Conservation (phyloP, 2,888 invertebrate species). For the Cordylochernes scorpioides region DNA sequence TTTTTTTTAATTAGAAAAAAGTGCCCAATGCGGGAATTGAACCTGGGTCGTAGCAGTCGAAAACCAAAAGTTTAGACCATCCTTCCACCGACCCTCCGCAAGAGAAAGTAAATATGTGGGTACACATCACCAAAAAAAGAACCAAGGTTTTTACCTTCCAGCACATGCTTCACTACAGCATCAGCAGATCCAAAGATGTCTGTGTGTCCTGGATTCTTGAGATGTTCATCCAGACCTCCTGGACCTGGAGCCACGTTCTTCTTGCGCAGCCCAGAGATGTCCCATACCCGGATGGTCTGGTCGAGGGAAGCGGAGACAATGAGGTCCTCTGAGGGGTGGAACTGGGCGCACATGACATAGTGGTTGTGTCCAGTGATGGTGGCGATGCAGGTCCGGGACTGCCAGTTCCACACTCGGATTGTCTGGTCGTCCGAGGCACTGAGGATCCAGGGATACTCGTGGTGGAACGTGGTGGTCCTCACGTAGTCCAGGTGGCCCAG, state of each 20-base stretch:
- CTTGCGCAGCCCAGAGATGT: conserved; percentile 76
- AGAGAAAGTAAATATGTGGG: too few species aligned
- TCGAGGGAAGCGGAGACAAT: conserved; percentile 91
- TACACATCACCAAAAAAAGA: too few species aligned
- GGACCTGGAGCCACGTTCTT: conserved; percentile 94
- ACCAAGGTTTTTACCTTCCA: conserved; percentile 23
- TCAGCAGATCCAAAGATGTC: conserved; percentile 76
- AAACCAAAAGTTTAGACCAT: too few species aligned
- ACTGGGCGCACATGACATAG: conserved; percentile 97
- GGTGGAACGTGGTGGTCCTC: conserved; percentile 89
- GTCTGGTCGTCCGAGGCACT: conserved; percentile 98
- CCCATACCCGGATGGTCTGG: conserved; percentile 95
- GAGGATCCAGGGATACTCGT: conserved; percentile 96
- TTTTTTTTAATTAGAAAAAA: too few species aligned
- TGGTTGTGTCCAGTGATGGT: conserved; percentile 92
- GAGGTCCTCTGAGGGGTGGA: conserved; percentile 85
- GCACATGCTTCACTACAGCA: conserved; percentile 30
- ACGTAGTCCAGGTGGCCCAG: conserved; percentile 96
- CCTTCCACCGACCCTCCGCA: too few species aligned
- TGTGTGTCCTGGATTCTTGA: conserved; percentile 49
- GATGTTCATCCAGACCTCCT: conserved; percentile 45
- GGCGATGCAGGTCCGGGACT: conserved; percentile 81
- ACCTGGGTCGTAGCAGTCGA: too few species aligned
- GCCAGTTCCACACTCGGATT: conserved; percentile 99
- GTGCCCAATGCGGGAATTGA: too few species aligned